phyloP scores from a whole-genome alignment of 2,797 vertebrate species.

The Ispidina picta region DNA sequence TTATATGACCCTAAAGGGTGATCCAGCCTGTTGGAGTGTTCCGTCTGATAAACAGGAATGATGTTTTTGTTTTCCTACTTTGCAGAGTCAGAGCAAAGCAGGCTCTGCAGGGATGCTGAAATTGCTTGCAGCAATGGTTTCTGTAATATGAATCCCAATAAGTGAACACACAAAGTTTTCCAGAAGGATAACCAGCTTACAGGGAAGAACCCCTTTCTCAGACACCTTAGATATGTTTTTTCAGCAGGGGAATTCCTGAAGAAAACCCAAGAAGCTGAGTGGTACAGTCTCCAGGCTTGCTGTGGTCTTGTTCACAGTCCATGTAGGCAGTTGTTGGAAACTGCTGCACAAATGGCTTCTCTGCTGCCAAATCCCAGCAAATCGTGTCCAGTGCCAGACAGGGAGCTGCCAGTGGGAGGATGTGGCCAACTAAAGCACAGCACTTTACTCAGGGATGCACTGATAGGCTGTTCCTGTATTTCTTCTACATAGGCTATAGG shows the following conservation, averaged over 20 bases:
- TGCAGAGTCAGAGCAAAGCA: constrained; percentile 5
- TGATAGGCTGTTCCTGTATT: background rate
- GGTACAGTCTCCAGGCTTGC: background rate
- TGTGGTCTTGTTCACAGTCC: background rate
- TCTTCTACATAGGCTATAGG: background rate
- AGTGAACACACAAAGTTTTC: background rate
- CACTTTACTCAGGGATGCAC: fast-evolving
- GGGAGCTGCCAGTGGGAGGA: background rate
- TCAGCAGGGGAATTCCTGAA: background rate
- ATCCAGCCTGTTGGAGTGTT: background rate
- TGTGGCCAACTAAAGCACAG: background rate
- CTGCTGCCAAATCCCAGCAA: background rate
- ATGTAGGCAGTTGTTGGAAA: background rate
- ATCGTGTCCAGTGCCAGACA: background rate
- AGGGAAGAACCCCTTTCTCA: background rate
- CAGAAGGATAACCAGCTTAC: background rate
- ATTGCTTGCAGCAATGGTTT: constrained; percentile 13
- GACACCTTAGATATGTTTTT: background rate
- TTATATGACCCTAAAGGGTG: background rate
- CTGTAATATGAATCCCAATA: constrained; percentile 35
- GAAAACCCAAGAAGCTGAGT: background rate
- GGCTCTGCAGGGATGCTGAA: background rate
- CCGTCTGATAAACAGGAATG: background rate
- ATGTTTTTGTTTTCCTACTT: background rate
- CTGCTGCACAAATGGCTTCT: background rate